Base-by-base conservation (phyloP, 2,888 invertebrate genomes). In the Baccha elongata region DNA sequence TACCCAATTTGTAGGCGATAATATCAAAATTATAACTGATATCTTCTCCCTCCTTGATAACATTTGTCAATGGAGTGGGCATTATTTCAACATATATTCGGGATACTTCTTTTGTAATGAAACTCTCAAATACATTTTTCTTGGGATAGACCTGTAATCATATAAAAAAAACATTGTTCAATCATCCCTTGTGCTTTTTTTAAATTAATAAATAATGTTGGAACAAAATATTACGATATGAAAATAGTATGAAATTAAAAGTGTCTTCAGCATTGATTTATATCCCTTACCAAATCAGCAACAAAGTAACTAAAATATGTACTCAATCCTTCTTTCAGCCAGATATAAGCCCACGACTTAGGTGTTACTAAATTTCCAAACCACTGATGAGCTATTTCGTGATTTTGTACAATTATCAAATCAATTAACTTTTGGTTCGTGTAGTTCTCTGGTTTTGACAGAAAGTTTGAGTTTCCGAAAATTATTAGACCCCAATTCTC, bases 401-500 rank as follows among this genome's bases (percentile, higher is more conserved):
- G 93, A 55, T 91, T 91, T 48, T 93, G 92, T 40, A 92, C 92
- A 6, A 92, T 88, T 0, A 91, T 92, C 85, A 91, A 85, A 58
- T 86, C 86, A 0, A 58, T 2, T 0, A 0, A 87, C 46, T 0
- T 67, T 72, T 10, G 85, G 85, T 19, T 85, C 76, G 52, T 91
- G 88, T 92, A 87, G 92, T 92, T 50, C 91, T 92, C 2, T 85
- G 84, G 2, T 23, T 42, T 44, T 0, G 72, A 35, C 0, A 78
- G 10, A 1, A 73, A 50, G 3, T 35, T 44, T 0, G 21, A 64
- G 3, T 44, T 11, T 11, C 92, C 87, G 93, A 93, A 91, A 1
- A 96, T 95, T 17, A 97, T 94, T 8, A 98, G 90, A 15, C 98
- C 98, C 97, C 98, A 98, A 88, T 98, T 98, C 88, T 98, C 97